A percentile compares a stretch with the other conserved stretches of the same genome.
These are phyloP conservation scores for Apaloderma vittatum DNA, from an alignment of 2,113 vertebrate species.

Conservation along the genomic window DNA sequence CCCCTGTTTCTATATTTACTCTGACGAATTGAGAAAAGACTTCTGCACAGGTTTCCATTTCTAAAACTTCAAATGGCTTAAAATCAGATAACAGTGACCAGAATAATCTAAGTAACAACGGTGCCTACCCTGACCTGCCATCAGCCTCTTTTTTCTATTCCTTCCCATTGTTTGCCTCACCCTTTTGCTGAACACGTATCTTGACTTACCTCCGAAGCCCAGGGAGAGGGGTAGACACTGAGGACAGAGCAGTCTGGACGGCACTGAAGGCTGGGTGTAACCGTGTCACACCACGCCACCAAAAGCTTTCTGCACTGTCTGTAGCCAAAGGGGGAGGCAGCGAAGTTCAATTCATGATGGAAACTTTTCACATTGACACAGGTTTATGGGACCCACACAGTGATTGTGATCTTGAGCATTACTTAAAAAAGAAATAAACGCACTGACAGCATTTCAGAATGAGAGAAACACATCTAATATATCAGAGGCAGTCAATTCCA, in stretches of 20 bases:
- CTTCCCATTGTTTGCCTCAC: neutral
- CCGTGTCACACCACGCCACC: accelerated
- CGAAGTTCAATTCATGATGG: neutral
- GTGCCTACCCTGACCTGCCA: neutral
- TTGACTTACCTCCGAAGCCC: slow-evolving; percentile 12
- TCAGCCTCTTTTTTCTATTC: neutral
- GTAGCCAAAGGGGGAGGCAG: neutral
- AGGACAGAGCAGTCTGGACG: neutral
- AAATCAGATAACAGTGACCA: slow-evolving; percentile 32
- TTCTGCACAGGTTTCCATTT: neutral
- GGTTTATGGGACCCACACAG: neutral
- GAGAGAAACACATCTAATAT: neutral
- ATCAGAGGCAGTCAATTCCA: neutral
- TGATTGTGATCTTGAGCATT: neutral
- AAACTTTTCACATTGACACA: neutral
- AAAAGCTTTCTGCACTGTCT: neutral
- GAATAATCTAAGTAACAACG: neutral
- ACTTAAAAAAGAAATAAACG: slow-evolving; percentile 10
- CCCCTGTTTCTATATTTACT: slow-evolving; percentile 4
- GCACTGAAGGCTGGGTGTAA: neutral
- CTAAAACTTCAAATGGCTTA: neutral
- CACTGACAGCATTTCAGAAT: neutral
- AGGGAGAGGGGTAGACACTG: neutral
- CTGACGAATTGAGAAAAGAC: neutral
- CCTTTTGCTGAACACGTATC: neutral